phyloP scores from a whole-genome alignment of 2,888 invertebrate species.

The Habrosyne pyritoides region DNA sequence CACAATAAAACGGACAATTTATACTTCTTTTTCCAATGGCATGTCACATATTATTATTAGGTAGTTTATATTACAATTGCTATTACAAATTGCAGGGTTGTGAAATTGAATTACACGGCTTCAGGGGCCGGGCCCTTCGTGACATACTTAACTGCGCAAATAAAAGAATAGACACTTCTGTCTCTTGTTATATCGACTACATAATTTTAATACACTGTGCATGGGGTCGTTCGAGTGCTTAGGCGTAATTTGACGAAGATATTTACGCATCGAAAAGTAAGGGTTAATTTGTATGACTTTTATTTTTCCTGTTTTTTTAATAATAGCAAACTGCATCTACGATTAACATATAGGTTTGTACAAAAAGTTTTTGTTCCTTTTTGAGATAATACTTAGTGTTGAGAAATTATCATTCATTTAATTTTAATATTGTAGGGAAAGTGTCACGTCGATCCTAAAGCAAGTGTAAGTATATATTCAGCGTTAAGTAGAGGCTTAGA shows the following conservation, averaged over 20 bases:
- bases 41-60: neutral
- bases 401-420: too few relatives aligned
- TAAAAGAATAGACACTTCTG: conserved; percentile 5
- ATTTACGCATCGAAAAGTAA: neutral
- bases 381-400: too few relatives aligned
- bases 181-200: conserved; percentile 5
- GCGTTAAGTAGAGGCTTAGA: conserved; percentile 29
- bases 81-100: conserved; percentile 7
- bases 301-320: neutral
- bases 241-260: neutral
- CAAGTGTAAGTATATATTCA: neutral
- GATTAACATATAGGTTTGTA: too few relatives aligned
- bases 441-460: too few relatives aligned
- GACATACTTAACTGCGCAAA: conserved; percentile 4
- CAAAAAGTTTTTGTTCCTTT: too few relatives aligned
- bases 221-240: neutral
- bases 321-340: neutral
- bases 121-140: conserved; percentile 1
- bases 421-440: too few relatives aligned
- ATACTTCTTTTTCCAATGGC: neutral
- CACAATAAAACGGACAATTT: too few relatives aligned
- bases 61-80: conserved; percentile 6
- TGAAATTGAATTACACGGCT: conserved; percentile 4
- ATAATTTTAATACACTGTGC: conserved; percentile 7
- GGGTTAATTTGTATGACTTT: neutral